Percentiles rank a stretch among this genome's conserved stretches.
Conservation (phyloP, 2,797 vertebrate species). For the Pteronotus mesoamericanus region DNA sequence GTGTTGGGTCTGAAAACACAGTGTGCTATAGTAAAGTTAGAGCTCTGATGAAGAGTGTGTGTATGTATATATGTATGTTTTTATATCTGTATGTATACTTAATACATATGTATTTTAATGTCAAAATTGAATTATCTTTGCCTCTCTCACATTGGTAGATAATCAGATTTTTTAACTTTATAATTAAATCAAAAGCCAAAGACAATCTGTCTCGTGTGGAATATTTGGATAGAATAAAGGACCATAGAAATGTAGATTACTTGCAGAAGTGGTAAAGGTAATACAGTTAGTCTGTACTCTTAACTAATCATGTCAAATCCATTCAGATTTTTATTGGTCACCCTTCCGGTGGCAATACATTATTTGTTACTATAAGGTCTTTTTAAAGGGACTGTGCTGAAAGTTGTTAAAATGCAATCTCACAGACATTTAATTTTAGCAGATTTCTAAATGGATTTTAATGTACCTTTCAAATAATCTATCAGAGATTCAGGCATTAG, state of each 20-base stretch:
- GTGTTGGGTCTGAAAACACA: neutral
- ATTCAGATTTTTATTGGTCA: neutral
- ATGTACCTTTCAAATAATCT: neutral
- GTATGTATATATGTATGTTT: neutral
- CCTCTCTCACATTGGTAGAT: neutral
- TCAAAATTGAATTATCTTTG: neutral
- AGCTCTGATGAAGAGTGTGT: neutral
- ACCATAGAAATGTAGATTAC: neutral
- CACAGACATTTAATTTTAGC: neutral
- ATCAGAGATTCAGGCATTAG: neutral
- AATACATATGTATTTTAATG: neutral
- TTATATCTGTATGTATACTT: neutral
- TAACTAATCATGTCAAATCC: neutral
- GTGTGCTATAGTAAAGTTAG: neutral
- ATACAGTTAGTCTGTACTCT: neutral
- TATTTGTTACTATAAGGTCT: neutral
- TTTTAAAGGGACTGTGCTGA: neutral
- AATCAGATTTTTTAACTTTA: neutral
- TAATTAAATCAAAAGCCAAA: neutral
- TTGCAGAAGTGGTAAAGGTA: neutral
- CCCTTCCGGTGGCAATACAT: neutral
- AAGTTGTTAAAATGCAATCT: neutral
- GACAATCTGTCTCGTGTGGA: neutral
- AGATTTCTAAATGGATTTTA: constrained; percentile 18
- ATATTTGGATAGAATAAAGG: neutral